Base-by-base conservation (phyloP, 2,797 vertebrate genomes). In the Paedocypris micromegethes region DNA sequence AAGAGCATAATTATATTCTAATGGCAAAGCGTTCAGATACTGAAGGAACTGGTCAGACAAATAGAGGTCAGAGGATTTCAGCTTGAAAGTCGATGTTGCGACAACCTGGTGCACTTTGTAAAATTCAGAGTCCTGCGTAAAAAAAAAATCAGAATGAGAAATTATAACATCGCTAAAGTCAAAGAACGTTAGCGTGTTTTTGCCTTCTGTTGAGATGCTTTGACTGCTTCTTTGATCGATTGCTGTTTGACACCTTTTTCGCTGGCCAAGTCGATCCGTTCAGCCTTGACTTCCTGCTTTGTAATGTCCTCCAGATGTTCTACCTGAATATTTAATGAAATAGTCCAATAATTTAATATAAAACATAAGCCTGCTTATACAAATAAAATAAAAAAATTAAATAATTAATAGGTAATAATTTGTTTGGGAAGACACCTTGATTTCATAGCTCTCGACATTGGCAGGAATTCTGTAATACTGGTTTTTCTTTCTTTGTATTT, bases 1-100 rank as follows among this genome's bases (percentile, higher is more conserved):
- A 59, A 93, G 85, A 57, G 91, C 85, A 2, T 91, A 96, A 88
- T 92, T 97, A 82, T 98, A 99, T 4, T 94, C 89, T 44, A 98
- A 83, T 2, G 96, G 95, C 50, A 99, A 87, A 1, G 88, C 83
- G 40, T 88, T 89, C 42, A 99, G 90, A 66, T 90, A 90, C 82
- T 91, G 86, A 42, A 94, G 81, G 78, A 98, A 97, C 3, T 89
- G 75, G 0, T 85, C 88, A 0, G 94, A 93, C 37, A 95, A 84
- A 40, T 92, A 89, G 1, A 96, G 82, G 58, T 93, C 85, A 1
- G 85, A 79, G 0, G 85, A 67, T 70, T 87, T 94, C 78, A 90
- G 82, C 58, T 82, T 88, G 78, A 98, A 98, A 6, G 84, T 93
- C 57, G 91, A 91, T 70, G 94, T 87, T 2, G 91, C 91, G 47